A percentile compares a stretch with the other conserved stretches of the same genome.
Conservation (phyloP, 1,140 invertebrate species). For the Pachyrhynchus sulphureomaculatus region DNA sequence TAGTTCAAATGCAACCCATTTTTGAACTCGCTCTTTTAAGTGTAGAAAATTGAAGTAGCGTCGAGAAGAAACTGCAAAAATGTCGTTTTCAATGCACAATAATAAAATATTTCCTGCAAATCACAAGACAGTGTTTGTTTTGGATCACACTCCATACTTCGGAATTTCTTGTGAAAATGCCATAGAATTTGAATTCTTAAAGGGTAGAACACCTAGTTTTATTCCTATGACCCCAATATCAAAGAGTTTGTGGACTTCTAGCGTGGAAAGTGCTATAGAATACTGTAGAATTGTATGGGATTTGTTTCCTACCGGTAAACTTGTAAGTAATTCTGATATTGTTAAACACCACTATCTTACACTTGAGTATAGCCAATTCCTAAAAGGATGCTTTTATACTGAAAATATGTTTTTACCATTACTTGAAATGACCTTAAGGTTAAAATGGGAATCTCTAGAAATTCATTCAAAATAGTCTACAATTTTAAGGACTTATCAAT, state of each 20-base stretch:
- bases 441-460: neutral
- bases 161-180: constrained; percentile 81
- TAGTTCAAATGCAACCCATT: no score
- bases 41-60: no score
- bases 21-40: no score
- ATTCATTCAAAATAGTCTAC: constrained; percentile 1
- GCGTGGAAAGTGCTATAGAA: constrained; percentile 90
- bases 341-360: neutral
- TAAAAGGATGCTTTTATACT: no score
- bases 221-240: constrained; percentile 77
- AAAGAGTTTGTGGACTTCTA: constrained; percentile 93
- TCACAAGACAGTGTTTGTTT: constrained; percentile 93
- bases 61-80: constrained; percentile 13
- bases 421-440: no score
- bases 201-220: constrained; percentile 66
- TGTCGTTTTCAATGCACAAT: constrained; percentile 34
- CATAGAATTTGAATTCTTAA: constrained; percentile 86
- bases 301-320: constrained; percentile 84
- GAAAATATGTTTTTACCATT: no score
- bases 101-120: constrained; percentile 64
- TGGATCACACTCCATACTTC: constrained; percentile 91
- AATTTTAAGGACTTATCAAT: no score
- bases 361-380: no score
- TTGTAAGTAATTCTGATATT: constrained; percentile 58
- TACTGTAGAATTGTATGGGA: constrained; percentile 97